Evolutionary conservation across 2,113 vertebrate genomes (phyloP).

Genomic region (Arvicanthis niloticus): DNA sequence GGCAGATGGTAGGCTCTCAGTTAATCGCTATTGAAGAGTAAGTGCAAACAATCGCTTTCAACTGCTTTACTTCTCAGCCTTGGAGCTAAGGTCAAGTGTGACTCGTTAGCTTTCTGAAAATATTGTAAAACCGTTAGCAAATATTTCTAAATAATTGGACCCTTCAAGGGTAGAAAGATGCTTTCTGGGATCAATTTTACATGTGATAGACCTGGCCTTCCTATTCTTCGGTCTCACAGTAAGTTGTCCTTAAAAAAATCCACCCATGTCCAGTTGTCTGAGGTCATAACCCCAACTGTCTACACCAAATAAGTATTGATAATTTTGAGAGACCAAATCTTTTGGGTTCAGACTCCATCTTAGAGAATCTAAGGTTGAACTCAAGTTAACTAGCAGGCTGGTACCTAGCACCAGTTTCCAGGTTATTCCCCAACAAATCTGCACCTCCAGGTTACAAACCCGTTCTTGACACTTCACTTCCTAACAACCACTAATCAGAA

Average conservation of each 20-base stretch:
- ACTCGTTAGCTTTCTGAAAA: conserved; percentile 38
- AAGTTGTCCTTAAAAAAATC: conserved; percentile 21
- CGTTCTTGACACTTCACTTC: too few species aligned
- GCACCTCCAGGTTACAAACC: too few species aligned
- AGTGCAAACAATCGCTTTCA: conserved; percentile 21
- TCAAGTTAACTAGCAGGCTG: too few species aligned
- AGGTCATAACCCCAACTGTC: neutral
- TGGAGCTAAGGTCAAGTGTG: neutral
- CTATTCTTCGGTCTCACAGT: neutral
- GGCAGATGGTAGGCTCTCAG: neutral
- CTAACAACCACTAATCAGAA: too few species aligned
- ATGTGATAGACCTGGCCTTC: neutral
- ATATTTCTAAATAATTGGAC: conserved; percentile 1
- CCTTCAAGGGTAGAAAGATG: neutral
- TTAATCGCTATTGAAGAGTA: neutral
- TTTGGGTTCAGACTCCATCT: too few species aligned
- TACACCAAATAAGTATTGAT: neutral
- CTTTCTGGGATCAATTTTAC: conserved; percentile 8
- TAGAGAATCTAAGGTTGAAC: too few species aligned
- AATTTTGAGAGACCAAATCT: neutral
- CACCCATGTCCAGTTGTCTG: neutral
- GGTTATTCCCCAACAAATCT: too few species aligned
- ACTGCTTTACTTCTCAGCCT: neutral
- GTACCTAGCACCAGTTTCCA: too few species aligned
- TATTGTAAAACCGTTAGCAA: conserved; percentile 6